A percentile compares a stretch with the other conserved stretches of the same genome.
These are phyloP conservation scores for Strix aluco DNA, from an alignment of 2,113 vertebrate species.

Conservation along the genomic window DNA sequence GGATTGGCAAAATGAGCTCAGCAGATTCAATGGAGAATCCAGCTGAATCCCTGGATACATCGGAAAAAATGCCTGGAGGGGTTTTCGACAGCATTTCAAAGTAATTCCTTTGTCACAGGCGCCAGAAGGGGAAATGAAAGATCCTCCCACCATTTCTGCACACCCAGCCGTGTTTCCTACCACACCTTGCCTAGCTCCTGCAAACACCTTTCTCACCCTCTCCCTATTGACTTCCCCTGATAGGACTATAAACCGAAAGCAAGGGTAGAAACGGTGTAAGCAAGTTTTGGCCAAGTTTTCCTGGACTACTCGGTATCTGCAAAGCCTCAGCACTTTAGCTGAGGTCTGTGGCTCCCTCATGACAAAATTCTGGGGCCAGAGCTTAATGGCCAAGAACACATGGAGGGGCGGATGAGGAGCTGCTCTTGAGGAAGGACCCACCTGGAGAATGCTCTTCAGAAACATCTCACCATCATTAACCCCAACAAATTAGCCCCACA, in stretches of 20 bases:
- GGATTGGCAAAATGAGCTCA: neutral
- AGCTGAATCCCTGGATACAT: neutral
- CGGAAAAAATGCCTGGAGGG: neutral
- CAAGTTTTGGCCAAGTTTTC: neutral
- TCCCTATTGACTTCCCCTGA: fast-evolving
- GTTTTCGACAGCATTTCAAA: neutral
- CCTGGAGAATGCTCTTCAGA: neutral
- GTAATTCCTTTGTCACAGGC: neutral
- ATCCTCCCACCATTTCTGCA: neutral
- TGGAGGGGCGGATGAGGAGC: neutral
- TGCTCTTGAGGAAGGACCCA: neutral
- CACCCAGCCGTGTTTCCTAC: neutral
- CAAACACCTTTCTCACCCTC: neutral
- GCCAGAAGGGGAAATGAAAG: neutral
- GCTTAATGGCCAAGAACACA: fast-evolving
- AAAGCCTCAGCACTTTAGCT: neutral
- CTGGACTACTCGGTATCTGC: neutral
- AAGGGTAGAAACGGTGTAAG: fast-evolving
- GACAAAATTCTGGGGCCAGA: neutral
- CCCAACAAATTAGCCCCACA: neutral
- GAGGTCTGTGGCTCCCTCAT: neutral
- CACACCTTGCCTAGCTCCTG: neutral
- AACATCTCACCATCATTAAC: neutral
- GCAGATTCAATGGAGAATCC: neutral
- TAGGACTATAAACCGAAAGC: neutral